Evolutionary conservation across 2,113 vertebrate genomes (phyloP).

Genomic region (Marmota monax): DNA sequence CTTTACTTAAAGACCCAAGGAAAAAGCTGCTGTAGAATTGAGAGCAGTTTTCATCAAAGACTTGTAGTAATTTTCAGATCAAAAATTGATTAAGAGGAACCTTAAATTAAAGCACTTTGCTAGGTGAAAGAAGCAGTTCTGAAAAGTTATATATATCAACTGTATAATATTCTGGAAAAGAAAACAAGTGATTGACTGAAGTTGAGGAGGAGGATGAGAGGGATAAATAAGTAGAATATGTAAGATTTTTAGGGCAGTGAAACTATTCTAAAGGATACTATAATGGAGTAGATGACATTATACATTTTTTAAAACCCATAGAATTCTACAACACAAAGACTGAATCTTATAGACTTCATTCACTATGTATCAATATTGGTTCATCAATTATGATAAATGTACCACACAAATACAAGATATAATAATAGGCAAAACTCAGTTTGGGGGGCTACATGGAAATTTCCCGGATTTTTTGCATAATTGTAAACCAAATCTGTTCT

Average conservation of each 20-base stretch:
- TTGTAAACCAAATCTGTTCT: background rate
- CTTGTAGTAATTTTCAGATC: background rate
- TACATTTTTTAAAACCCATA: background rate
- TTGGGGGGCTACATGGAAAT: background rate
- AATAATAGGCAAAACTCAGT: background rate
- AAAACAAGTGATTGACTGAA: background rate
- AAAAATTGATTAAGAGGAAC: background rate
- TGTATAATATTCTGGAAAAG: background rate
- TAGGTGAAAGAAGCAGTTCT: background rate
- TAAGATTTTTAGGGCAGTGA: background rate
- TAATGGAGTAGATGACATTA: background rate
- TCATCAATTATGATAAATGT: background rate
- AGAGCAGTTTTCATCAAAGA: slow-evolving; percentile 8
- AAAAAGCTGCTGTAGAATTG: background rate
- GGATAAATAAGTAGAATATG: background rate
- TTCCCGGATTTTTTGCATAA: background rate
- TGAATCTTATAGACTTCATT: background rate
- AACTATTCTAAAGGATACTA: background rate
- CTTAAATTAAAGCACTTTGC: background rate
- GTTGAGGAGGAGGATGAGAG: background rate
- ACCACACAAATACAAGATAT: background rate
- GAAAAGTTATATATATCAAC: background rate
- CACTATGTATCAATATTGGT: background rate
- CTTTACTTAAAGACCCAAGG: background rate
- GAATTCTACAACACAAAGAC: background rate